Evolutionary conservation across 2,797 vertebrate genomes (phyloP).

Genomic region (Phoebastria nigripes): DNA sequence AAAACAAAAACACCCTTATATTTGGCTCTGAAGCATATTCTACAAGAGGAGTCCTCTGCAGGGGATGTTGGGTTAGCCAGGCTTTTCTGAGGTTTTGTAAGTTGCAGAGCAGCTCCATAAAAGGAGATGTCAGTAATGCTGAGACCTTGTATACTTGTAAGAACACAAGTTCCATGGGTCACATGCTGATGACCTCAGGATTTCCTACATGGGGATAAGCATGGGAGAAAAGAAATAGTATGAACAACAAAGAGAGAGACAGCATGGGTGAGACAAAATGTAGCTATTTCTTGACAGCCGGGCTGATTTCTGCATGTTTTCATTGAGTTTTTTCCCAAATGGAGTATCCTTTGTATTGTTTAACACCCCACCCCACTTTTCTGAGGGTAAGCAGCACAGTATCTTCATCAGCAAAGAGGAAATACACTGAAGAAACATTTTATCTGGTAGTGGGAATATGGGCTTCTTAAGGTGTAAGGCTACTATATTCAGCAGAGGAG

Average conservation of each 20-base stretch:
- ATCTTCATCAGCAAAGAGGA: neutral
- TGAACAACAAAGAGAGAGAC: neutral
- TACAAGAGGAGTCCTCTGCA: neutral
- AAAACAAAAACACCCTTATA: neutral
- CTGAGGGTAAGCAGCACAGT: neutral
- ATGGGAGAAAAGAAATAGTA: neutral
- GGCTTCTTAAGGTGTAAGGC: neutral
- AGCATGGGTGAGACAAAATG: neutral
- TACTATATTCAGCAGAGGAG: neutral
- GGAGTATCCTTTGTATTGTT: neutral
- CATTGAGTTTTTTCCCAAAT: neutral
- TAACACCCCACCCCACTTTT: neutral
- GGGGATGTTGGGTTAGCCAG: neutral
- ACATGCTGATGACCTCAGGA: neutral
- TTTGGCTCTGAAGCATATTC: neutral
- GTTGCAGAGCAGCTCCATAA: neutral
- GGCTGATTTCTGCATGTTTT: neutral
- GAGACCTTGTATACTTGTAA: neutral
- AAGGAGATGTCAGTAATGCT: neutral
- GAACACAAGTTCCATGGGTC: neutral
- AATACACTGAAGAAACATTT: neutral
- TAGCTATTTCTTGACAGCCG: neutral
- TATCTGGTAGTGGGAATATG: neutral
- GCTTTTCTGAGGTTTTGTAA: neutral
- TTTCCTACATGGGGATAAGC: neutral